Evolutionary conservation across 2,113 vertebrate species (phyloP).

Genomic region (Channa maculata): DNA sequence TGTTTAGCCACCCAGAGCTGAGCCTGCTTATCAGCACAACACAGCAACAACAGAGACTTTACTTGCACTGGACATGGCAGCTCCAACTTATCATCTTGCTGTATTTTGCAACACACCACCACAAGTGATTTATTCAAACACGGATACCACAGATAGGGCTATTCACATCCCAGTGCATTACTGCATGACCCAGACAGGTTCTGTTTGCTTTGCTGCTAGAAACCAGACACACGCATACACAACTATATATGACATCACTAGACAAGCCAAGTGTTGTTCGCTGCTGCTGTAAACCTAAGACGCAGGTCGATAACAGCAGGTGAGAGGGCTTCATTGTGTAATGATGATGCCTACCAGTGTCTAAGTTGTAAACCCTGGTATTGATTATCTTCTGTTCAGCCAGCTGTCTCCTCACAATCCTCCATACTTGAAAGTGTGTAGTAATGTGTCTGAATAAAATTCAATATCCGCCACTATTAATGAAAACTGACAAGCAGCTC

Average conservation of each 20-base stretch:
- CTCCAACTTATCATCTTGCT: slow-evolving; percentile 72
- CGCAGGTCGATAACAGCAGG: slow-evolving; percentile 78
- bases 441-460: slow-evolving; percentile 71
- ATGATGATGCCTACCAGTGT: slow-evolving; percentile 79
- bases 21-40: slow-evolving; percentile 72
- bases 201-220: slow-evolving; percentile 73
- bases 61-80: slow-evolving; percentile 58
- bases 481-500: slow-evolving; percentile 68
- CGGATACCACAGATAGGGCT: slow-evolving; percentile 66
- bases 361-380: slow-evolving; percentile 80
- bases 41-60: slow-evolving; percentile 69
- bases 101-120: slow-evolving; percentile 67
- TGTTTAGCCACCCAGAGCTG: slow-evolving; percentile 62
- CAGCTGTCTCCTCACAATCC: slow-evolving; percentile 58
- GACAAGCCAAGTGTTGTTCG: slow-evolving; percentile 58
- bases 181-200: slow-evolving; percentile 76
- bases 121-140: slow-evolving; percentile 77
- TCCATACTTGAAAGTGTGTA: slow-evolving; percentile 61
- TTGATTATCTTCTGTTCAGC: slow-evolving; percentile 77
- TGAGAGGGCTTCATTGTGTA: slow-evolving; percentile 78
- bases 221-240: slow-evolving; percentile 63
- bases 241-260: slow-evolving; percentile 70
- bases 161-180: slow-evolving; percentile 69
- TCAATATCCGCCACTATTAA: slow-evolving; percentile 69
- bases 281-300: slow-evolving; percentile 66